A percentile compares a stretch with the other conserved stretches of the same genome.
These are phyloP conservation scores for Hydriomena furcata DNA, from an alignment of 2,888 invertebrate species.

Conservation along the genomic window DNA sequence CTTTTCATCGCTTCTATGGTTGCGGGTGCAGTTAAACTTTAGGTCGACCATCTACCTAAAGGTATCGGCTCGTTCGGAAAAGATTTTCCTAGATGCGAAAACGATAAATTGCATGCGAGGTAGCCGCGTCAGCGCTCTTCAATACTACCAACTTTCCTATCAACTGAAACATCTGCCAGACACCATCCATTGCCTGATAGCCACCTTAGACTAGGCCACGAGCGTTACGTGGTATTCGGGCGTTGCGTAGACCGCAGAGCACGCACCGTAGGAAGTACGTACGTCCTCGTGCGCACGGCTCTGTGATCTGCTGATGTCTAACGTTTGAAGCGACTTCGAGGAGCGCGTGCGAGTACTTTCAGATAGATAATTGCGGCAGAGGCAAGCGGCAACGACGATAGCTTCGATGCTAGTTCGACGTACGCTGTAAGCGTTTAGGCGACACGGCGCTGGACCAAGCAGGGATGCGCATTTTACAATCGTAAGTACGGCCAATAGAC, in stretches of 20 bases:
- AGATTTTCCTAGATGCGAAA: constrained; percentile 18
- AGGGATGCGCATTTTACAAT: constrained; percentile 49
- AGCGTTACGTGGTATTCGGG: not conserved
- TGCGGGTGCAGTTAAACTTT: constrained; percentile 57
- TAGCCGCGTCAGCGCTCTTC: constrained; percentile 27
- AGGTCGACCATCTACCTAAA: constrained; percentile 35
- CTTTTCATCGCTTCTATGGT: constrained; percentile 53
- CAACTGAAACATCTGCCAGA: constrained; percentile 31
- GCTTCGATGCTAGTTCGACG: constrained; percentile 58
- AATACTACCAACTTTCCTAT: constrained; percentile 32
- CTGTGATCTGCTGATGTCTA: constrained; percentile 19
- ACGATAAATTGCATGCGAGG: constrained; percentile 30
- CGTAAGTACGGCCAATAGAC: constrained; percentile 64
- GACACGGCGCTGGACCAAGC: constrained; percentile 53
- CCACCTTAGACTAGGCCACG: constrained; percentile 1
- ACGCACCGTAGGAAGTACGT: constrained; percentile 15
- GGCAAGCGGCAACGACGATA: constrained; percentile 55
- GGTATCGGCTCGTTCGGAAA: constrained; percentile 33
- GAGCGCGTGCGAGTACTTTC: constrained; percentile 75
- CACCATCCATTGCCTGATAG: constrained; percentile 23
- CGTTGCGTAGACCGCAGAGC: constrained; percentile 1
- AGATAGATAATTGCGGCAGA: constrained; percentile 69
- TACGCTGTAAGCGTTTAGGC: constrained; percentile 63
- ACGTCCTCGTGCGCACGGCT: constrained; percentile 4
- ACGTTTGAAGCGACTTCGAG: constrained; percentile 33